Conservation (phyloP, 2,888 invertebrate species). For the Drosophila greeni region DNA sequence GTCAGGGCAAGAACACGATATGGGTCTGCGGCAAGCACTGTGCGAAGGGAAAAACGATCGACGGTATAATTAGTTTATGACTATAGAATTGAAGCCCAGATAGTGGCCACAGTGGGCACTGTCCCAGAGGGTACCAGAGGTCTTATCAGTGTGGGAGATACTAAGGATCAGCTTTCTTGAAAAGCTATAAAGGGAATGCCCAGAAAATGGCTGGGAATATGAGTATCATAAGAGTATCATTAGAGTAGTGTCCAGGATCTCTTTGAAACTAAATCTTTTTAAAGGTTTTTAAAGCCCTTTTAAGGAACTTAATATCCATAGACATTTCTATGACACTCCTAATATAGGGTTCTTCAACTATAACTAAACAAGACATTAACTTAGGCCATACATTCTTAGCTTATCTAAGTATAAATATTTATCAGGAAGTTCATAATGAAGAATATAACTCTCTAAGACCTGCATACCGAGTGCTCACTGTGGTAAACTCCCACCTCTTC, state of each 20-base stretch:
- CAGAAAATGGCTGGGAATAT: background rate
- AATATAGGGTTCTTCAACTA: too few species aligned
- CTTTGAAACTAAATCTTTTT: too few species aligned
- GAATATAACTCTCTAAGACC: background rate
- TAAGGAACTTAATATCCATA: background rate
- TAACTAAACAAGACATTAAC: too few species aligned
- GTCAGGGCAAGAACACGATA: conserved; percentile 16
- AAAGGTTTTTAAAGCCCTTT: background rate
- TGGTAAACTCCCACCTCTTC: conserved; percentile 33
- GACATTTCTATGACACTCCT: too few species aligned
- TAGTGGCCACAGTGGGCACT: conserved; percentile 19
- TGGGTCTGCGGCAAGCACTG: conserved; percentile 6
- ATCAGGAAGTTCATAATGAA: too few species aligned
- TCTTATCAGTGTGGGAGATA: background rate
- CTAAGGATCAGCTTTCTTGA: background rate
- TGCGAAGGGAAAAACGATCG: conserved; percentile 5
- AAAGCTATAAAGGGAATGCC: background rate
- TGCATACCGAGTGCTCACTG: conserved; percentile 7
- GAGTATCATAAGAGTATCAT: background rate
- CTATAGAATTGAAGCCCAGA: conserved; percentile 26
- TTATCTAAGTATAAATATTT: background rate
- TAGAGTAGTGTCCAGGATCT: too few species aligned
- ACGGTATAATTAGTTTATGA: conserved; percentile 39
- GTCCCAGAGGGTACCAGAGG: background rate
- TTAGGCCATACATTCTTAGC: too few species aligned